Percentiles rank a stretch among this genome's conserved stretches.
phyloP scores from a whole-genome alignment of 2,113 vertebrate genomes.

The Leucosticte australis region DNA sequence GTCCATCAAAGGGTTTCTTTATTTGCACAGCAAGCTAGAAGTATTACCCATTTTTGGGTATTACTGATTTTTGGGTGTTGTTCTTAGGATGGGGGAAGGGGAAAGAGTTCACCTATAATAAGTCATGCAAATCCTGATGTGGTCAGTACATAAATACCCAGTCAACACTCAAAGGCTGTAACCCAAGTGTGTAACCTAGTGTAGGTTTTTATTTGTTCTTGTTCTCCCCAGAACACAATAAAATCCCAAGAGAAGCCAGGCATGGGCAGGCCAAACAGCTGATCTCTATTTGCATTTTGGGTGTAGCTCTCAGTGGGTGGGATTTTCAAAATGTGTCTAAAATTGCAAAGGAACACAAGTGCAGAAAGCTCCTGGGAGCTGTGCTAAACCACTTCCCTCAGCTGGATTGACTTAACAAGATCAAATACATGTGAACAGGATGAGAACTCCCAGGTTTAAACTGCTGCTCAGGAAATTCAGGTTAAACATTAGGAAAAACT shows the following conservation, averaged over 20 bases:
- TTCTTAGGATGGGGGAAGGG: not conserved
- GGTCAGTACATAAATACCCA: not conserved
- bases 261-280: not conserved
- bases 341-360: not conserved
- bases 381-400: not conserved
- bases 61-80: not conserved
- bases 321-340: not conserved
- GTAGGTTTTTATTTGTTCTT: not conserved
- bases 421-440: not conserved
- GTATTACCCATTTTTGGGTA: not conserved
- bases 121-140: not conserved
- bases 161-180: not conserved
- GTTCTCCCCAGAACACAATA: not conserved
- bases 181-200: not conserved
- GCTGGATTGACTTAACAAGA: not conserved
- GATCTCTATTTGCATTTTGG: not conserved
- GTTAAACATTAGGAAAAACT: not conserved
- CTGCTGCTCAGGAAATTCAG: not conserved
- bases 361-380: not conserved
- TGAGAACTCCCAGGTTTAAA: not conserved
- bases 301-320: not conserved
- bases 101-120: not conserved
- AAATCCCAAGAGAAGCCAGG: not conserved
- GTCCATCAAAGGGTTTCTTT: not conserved
- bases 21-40: not conserved